Evolutionary conservation across 2,888 invertebrate species (phyloP).

Genomic region (Trissoscelio sp.): DNA sequence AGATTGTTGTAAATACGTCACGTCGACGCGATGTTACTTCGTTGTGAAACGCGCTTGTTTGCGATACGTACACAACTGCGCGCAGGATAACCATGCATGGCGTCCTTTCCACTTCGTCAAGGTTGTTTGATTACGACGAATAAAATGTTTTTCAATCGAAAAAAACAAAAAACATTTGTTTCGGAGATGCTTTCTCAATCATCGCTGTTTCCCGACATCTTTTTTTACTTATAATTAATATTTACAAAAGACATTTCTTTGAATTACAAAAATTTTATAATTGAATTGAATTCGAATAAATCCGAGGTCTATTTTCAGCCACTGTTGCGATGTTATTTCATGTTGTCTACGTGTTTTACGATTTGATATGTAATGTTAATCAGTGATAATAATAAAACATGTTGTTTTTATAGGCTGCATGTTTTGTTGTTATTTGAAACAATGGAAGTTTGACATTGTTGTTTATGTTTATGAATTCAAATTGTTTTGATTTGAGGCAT

Average conservation of each 20-base stretch:
- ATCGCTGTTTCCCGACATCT: constrained; percentile 28
- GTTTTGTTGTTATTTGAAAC: too few relatives aligned
- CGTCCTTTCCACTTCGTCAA: constrained; percentile 53
- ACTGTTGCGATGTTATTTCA: constrained; percentile 34
- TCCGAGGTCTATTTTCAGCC: constrained; percentile 53
- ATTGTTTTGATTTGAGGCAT: too few relatives aligned
- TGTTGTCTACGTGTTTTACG: constrained; percentile 48
- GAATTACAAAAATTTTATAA: neutral
- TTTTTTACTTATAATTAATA: constrained; percentile 15
- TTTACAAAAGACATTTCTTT: neutral
- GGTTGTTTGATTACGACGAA: constrained; percentile 53
- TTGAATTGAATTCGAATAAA: constrained; percentile 40
- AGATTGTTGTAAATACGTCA: constrained; percentile 49
- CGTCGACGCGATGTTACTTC: constrained; percentile 59
- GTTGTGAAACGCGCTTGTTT: constrained; percentile 55
- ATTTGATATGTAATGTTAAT: too few relatives aligned
- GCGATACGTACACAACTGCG: constrained; percentile 39
- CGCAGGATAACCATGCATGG: constrained; percentile 57
- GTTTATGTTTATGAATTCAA: too few relatives aligned
- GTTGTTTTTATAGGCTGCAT: too few relatives aligned
- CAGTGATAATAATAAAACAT: too few relatives aligned
- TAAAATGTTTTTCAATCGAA: constrained; percentile 49
- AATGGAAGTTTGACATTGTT: too few relatives aligned
- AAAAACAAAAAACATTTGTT: constrained; percentile 28
- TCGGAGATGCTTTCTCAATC: constrained; percentile 44